A percentile compares a stretch with the other conserved stretches of the same genome.
Evolutionary conservation across 2,113 vertebrate species (phyloP).

Genomic region (Rhea americana): DNA sequence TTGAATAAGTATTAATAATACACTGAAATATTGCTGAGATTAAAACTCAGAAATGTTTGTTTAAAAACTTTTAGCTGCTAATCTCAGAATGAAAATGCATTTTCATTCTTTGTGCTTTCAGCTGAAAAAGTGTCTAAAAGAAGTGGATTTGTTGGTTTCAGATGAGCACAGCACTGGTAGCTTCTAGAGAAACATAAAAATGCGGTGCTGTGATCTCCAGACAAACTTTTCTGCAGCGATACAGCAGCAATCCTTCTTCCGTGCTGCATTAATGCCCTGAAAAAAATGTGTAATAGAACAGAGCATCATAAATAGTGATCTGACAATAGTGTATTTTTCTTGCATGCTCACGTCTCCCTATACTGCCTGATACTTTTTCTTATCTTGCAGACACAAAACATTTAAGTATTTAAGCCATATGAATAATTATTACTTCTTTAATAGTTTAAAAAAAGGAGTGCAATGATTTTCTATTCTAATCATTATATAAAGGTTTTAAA

Average conservation of each 20-base stretch:
- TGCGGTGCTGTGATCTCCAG: not conserved
- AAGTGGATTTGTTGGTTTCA: not conserved
- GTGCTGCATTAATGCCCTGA: not conserved
- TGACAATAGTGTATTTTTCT: not conserved
- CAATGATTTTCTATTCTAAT: not conserved
- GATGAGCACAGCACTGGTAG: not conserved
- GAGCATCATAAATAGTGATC: not conserved
- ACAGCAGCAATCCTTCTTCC: not conserved
- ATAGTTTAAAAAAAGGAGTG: not conserved
- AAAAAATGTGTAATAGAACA: not conserved
- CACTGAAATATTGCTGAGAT: not conserved
- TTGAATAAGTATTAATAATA: not conserved
- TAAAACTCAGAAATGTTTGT: slow-evolving; percentile 2
- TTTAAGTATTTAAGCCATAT: not conserved
- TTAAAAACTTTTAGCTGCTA: not conserved
- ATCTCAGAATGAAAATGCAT: not conserved
- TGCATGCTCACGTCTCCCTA: not conserved
- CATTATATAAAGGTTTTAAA: not conserved
- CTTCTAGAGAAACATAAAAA: not conserved
- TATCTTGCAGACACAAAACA: not conserved
- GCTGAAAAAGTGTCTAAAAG: not conserved
- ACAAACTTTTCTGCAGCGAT: not conserved
- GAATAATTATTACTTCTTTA: not conserved
- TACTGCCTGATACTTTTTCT: not conserved
- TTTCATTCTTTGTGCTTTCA: not conserved